Conservation (phyloP, 2,113 vertebrate species). For the Psittacus erithacus region DNA sequence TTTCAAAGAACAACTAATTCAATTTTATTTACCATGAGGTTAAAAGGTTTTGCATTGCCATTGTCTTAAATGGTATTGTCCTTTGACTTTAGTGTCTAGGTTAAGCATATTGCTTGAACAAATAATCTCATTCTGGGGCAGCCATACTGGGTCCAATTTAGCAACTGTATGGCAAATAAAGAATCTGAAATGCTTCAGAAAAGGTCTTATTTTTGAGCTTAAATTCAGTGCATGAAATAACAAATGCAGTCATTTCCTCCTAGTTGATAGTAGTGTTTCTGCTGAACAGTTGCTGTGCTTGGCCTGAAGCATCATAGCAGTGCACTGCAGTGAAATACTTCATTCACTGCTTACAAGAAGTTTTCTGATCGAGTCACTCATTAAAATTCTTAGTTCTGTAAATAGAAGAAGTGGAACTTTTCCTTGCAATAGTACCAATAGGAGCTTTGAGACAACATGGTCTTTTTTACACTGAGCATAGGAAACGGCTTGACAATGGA, state of each 20-base stretch:
- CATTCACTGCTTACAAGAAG: background rate
- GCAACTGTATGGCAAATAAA: background rate
- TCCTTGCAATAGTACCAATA: accelerated
- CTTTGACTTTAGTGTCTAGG: background rate
- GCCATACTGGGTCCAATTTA: background rate
- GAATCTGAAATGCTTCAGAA: background rate
- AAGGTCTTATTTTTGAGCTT: background rate
- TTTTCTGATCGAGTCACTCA: background rate
- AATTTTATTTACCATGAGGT: background rate
- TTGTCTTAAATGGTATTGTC: accelerated
- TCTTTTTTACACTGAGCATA: accelerated
- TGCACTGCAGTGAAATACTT: background rate
- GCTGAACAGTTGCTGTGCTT: background rate
- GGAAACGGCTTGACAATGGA: background rate
- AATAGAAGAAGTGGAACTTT: background rate
- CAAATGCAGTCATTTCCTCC: background rate
- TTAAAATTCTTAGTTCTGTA: background rate
- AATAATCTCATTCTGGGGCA: background rate
- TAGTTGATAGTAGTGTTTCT: background rate
- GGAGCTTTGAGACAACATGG: background rate
- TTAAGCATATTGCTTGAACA: background rate
- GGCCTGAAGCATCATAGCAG: background rate
- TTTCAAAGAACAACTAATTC: background rate
- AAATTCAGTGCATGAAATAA: background rate
- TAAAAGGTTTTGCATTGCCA: background rate